These are phyloP conservation scores for Rhinolophus sinicus DNA, from an alignment of 2,113 vertebrate genomes.

Conservation along the genomic window DNA sequence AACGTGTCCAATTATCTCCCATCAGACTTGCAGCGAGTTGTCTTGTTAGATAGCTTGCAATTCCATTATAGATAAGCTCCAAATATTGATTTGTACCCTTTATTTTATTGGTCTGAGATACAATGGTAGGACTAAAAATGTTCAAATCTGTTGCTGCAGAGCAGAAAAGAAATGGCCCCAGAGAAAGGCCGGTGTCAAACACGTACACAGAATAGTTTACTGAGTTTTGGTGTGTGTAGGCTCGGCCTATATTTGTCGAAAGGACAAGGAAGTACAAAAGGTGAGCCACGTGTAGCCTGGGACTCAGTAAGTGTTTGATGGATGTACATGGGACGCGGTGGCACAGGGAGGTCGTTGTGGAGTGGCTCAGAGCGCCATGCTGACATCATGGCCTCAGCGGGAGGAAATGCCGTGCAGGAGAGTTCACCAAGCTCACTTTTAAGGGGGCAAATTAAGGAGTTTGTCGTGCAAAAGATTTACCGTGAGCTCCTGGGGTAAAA, in stretches of 20 bases:
- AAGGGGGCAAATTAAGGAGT: no score
- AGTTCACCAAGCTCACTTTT: background rate
- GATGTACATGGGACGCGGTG: background rate
- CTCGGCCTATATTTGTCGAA: background rate
- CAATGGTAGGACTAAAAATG: constrained; percentile 19
- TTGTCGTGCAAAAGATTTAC: background rate
- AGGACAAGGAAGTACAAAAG: background rate
- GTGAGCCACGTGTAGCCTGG: background rate
- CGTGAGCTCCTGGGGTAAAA: background rate
- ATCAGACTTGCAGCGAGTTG: constrained; percentile 8
- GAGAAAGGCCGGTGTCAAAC: background rate
- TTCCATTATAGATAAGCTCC: constrained; percentile 77
- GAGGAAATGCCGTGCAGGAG: no score
- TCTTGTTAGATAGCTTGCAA: constrained; percentile 72
- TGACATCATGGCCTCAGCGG: background rate
- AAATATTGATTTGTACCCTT: constrained; percentile 76
- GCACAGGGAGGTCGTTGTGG: background rate
- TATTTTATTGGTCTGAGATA: constrained; percentile 16
- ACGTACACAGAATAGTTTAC: background rate
- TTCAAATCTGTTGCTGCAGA: background rate
- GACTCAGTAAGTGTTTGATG: background rate
- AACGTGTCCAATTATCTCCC: constrained; percentile 66
- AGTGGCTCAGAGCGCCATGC: background rate
- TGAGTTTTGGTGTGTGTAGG: background rate
- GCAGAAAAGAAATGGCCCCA: constrained; percentile 20